Conservation (phyloP, 92 coral and sea anemone species). For the Porites rus region DNA sequence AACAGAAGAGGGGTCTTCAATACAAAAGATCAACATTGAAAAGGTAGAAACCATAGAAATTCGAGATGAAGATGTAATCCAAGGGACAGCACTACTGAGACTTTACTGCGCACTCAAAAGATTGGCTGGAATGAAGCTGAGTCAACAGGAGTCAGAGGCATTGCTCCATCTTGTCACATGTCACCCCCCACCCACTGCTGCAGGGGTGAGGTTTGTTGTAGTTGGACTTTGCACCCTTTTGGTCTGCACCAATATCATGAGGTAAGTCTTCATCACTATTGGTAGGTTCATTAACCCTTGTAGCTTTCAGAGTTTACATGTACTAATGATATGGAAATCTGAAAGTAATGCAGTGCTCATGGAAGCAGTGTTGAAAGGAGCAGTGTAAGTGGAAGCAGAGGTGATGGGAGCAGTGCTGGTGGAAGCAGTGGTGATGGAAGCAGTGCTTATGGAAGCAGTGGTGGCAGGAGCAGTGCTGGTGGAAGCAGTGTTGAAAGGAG, state of each 20-base stretch:
- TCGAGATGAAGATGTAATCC: constrained; percentile 85
- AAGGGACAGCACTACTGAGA: constrained; percentile 83
- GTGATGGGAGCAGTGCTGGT: too few relatives aligned
- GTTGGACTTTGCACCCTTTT: constrained; percentile 90
- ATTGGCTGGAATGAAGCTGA: constrained; percentile 94
- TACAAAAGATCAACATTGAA: constrained; percentile 34
- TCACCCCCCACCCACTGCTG: constrained; percentile 92
- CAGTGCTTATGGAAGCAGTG: too few relatives aligned
- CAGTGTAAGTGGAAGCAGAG: too few relatives aligned
- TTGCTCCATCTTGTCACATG: constrained; percentile 86
- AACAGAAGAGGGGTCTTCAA: constrained; percentile 72
- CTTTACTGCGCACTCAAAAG: constrained; percentile 94
- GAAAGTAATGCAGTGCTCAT: too few relatives aligned
- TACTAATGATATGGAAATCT: too few relatives aligned
- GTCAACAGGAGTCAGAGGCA: constrained; percentile 84
- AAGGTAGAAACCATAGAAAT: constrained; percentile 74
- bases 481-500: too few relatives aligned
- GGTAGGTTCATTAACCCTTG: background rate
- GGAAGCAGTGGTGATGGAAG: too few relatives aligned
- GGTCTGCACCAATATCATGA: constrained; percentile 82
- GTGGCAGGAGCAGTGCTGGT: too few relatives aligned
- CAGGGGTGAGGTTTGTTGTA: constrained; percentile 94
- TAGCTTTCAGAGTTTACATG: too few relatives aligned
- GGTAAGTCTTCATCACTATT: constrained; percentile 43
- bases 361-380: too few relatives aligned